Evolutionary conservation across 2,888 invertebrate genomes (phyloP).

Genomic region (Diarsia mendica): DNA sequence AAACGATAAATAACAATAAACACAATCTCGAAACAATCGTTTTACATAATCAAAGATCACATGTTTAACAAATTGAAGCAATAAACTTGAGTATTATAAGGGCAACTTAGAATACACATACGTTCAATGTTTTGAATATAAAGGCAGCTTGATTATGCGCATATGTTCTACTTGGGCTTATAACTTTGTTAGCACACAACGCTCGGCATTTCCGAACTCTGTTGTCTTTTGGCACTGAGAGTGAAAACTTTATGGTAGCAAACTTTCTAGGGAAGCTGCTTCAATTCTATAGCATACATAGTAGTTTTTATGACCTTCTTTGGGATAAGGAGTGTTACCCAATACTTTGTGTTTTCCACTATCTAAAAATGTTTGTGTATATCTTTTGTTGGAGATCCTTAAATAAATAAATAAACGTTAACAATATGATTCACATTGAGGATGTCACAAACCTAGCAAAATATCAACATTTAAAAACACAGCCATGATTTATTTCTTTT

Average conservation of each 20-base stretch:
- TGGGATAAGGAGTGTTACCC: not conserved
- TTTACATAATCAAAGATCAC: conserved; percentile 4
- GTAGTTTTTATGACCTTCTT: not conserved
- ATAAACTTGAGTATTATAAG: conserved; percentile 9
- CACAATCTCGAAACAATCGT: not conserved
- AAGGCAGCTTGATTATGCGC: conserved; percentile 36
- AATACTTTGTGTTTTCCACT: too few species aligned
- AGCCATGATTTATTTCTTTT: not conserved
- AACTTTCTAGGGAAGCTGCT: not conserved
- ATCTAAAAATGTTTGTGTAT: too few species aligned
- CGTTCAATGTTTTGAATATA: conserved; percentile 3
- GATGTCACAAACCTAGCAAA: not conserved
- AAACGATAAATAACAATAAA: not conserved
- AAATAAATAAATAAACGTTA: not conserved
- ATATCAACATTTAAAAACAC: not conserved
- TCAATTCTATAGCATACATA: not conserved
- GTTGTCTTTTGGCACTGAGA: conserved; percentile 17
- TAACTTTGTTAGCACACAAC: conserved; percentile 22
- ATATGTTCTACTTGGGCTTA: conserved; percentile 39
- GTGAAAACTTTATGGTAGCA: not conserved
- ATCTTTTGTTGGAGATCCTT: too few species aligned
- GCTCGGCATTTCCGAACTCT: conserved; percentile 12
- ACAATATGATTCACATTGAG: not conserved
- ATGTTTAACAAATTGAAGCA: conserved; percentile 6
- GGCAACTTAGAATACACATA: conserved; percentile 30